These are phyloP conservation scores for Phortica variegata DNA, from an alignment of 1,140 invertebrate genomes.

Conservation along the genomic window DNA sequence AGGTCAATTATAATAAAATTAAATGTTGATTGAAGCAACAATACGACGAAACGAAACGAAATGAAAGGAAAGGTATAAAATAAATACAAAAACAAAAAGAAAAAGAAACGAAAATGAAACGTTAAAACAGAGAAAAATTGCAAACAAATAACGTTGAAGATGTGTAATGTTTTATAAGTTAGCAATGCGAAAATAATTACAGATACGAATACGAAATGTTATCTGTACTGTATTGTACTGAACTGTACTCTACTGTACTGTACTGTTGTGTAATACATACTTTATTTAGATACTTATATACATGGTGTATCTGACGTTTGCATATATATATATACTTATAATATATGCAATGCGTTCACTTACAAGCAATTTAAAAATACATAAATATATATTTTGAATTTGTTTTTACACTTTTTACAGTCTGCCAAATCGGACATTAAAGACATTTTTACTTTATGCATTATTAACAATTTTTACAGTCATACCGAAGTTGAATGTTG, in stretches of 20 bases:
- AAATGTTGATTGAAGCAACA: conserved; percentile 8
- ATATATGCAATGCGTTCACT: conserved; percentile 10
- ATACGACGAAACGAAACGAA: conserved; percentile 5
- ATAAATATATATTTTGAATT: conserved; percentile 22
- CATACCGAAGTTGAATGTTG: too few species aligned
- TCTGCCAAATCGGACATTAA: too few species aligned
- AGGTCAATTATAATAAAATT: conserved; percentile 52
- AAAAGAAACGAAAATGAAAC: conserved; percentile 1
- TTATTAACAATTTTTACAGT: too few species aligned
- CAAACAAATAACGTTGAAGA: neutral
- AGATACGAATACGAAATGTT: too few species aligned
- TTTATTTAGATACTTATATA: conserved; percentile 23
- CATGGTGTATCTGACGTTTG: too few species aligned
- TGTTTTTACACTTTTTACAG: conserved; percentile 18
- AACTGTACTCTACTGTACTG: too few species aligned
- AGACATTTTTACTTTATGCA: too few species aligned
- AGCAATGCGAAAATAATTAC: neutral
- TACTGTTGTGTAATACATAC: conserved; percentile 11
- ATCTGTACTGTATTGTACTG: too few species aligned
- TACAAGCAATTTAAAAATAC: conserved; percentile 7
- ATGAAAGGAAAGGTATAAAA: conserved; percentile 4
- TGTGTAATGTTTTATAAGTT: neutral
- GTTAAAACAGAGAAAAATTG: neutral
- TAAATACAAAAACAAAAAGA: conserved; percentile 31
- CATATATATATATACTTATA: conserved; percentile 17